Conservation (phyloP, 2,888 invertebrate genomes). For the Cryptophagus acutangulus region DNA sequence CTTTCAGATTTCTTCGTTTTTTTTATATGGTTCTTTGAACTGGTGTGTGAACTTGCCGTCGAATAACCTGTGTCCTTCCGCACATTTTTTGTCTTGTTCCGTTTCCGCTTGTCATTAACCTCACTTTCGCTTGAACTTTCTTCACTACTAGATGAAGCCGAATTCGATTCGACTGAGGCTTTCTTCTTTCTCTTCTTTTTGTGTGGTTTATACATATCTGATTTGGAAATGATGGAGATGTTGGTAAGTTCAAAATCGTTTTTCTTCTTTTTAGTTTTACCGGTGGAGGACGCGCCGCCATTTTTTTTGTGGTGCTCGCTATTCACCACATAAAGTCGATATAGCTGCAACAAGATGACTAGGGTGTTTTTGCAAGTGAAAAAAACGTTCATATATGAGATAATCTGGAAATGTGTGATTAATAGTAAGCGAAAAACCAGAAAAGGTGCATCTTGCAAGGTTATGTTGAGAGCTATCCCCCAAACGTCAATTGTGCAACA, state of each 20-base stretch:
- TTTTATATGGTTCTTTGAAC: constrained; percentile 30
- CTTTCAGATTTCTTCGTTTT: constrained; percentile 25
- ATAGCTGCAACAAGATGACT: constrained; percentile 82
- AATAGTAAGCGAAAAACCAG: constrained; percentile 79
- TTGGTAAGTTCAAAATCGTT: constrained; percentile 46
- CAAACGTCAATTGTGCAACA: constrained; percentile 87
- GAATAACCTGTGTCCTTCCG: constrained; percentile 66
- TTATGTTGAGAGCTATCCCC: constrained; percentile 83
- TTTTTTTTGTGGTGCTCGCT: constrained; percentile 56
- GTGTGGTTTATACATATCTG: constrained; percentile 40
- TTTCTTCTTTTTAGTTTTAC: constrained; percentile 42
- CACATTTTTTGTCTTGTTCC: constrained; percentile 29
- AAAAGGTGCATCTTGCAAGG: constrained; percentile 83
- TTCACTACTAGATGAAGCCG: background rate
- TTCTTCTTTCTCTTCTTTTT: constrained; percentile 25
- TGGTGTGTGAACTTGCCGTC: constrained; percentile 60
- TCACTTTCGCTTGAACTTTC: background rate
- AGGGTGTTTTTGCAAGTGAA: constrained; percentile 89
- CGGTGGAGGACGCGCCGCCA: too few relatives aligned
- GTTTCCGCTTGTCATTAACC: background rate
- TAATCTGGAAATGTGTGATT: constrained; percentile 80
- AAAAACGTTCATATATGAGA: constrained; percentile 94
- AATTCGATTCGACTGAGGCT: constrained; percentile 9
- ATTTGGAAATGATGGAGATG: constrained; percentile 54
- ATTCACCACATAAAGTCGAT: constrained; percentile 71